Percentiles rank a stretch among this genome's conserved stretches.
Evolutionary conservation across 2,113 vertebrate species (phyloP).

Genomic region (Zingel zingel): DNA sequence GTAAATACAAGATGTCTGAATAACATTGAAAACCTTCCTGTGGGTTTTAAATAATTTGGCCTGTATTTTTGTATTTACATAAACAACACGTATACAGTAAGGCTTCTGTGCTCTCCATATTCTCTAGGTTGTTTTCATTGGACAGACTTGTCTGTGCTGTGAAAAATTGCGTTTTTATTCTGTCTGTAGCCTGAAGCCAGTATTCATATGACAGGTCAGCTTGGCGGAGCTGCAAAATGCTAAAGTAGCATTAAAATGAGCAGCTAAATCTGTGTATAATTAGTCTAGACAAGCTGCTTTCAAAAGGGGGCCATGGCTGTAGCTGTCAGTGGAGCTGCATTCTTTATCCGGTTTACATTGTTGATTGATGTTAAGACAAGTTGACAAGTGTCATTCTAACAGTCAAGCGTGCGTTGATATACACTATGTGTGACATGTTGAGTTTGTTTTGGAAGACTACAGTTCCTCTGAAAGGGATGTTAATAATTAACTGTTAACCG

Average conservation of each 20-base stretch:
- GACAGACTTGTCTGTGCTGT: slow-evolving; percentile 27
- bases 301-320: neutral
- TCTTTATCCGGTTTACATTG: neutral
- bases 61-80: slow-evolving; percentile 55
- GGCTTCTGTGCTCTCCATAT: slow-evolving; percentile 49
- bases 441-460: neutral
- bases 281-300: slow-evolving; percentile 39
- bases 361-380: slow-evolving; percentile 16
- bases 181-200: neutral
- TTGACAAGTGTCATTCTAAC: slow-evolving; percentile 6
- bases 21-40: slow-evolving; percentile 61
- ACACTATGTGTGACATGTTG: neutral
- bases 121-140: slow-evolving; percentile 62
- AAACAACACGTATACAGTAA: slow-evolving; percentile 60
- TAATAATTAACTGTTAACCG: no score
- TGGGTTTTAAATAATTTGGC: slow-evolving; percentile 59
- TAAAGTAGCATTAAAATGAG: slow-evolving; percentile 55
- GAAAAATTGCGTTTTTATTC: slow-evolving; percentile 40
- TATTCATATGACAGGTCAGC: slow-evolving; percentile 27
- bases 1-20: slow-evolving; percentile 69
- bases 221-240: slow-evolving; percentile 22
- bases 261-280: slow-evolving; percentile 40
- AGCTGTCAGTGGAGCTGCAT: slow-evolving; percentile 6
- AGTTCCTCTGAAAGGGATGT: neutral
- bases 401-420: slow-evolving; percentile 2